Base-by-base conservation (phyloP, 2,113 vertebrate species). In the Parus major region DNA sequence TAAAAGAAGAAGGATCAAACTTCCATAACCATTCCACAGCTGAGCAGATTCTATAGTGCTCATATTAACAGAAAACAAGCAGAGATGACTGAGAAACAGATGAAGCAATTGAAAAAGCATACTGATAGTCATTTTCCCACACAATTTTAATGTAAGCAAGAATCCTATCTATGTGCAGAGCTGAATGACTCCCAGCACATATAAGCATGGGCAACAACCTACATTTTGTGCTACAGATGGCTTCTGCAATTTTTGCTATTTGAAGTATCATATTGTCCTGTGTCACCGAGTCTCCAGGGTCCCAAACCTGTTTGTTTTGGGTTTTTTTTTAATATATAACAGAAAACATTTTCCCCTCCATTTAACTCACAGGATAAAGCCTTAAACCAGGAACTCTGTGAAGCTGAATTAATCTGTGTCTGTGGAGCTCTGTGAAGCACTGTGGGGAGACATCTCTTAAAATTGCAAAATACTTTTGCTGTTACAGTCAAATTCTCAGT, bases 391-490 rank as follows among this genome's bases (percentile, higher is more conserved):
- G 20, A 84, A 52, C 25, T 76, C 80, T 75, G 25, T 27, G 28
- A 88, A 90, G 80, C 35, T 86, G 82, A 95, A 95, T 90, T 68
- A 81, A 92, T 88, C 93, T 94, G n/a, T 68, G 29, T 61, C 65
- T 93, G 72, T 82, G 86, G 50, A 93, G 57, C 33, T 56, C 49
- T 90, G 76, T 65, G 56, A 86, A 86, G 49, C 41, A 47, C 72
- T 83, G 29, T 47, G 52, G 68, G 33, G 90, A 83, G 69, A 97
- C 29, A 16, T 53, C 25, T 73, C 69, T 59, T 82, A 80, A 94
- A 91, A 91, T 39, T 86, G 61, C 44, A 71, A 92, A 94, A 42
- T 59, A 60, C 69, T 90, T 96, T 81, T 93, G 53, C 64, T 71
- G 21, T 86, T 93, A 70, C 80, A 92, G 80, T 77, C 71, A 68